phyloP scores from a whole-genome alignment of 2,113 vertebrate species.

The Halichoerus grypus region DNA sequence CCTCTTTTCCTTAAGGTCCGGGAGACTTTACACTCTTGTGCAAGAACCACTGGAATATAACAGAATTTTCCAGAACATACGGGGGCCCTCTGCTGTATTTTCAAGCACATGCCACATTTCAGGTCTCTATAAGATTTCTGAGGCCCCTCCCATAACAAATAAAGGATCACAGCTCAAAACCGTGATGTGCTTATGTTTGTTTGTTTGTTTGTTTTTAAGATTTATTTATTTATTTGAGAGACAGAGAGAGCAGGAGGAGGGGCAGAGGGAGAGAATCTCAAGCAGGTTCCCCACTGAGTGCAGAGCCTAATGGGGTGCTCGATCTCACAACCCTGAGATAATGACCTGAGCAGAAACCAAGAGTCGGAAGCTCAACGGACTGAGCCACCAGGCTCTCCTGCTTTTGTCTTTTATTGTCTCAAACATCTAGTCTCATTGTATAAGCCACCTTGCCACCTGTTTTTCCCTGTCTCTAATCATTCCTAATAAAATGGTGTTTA shows the following conservation, averaged over 20 bases:
- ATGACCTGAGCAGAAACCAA: not conserved
- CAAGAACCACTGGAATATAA: not conserved
- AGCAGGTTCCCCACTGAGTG: not conserved
- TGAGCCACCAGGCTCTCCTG: not conserved
- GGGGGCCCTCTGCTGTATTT: not conserved
- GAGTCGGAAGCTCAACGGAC: not conserved
- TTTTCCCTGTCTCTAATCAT: not conserved
- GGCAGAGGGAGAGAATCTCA: not conserved
- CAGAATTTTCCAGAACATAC: not conserved
- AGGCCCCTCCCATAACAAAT: not conserved
- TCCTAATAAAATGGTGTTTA: not conserved
- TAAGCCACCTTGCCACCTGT: not conserved
- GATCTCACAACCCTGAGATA: not conserved
- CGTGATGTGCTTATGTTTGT: not conserved
- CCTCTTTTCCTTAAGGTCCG: not conserved
- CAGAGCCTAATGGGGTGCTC: not conserved
- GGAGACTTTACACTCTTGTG: not conserved
- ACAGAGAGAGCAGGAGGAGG: not conserved
- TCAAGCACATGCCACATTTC: not conserved
- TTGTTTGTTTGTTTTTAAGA: not conserved
- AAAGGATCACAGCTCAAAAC: not conserved
- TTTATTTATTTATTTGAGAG: not conserved
- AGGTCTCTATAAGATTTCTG: not conserved
- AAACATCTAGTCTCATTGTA: not conserved
- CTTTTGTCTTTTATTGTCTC: slow-evolving; percentile 8